Conservation (phyloP, 2,797 vertebrate species). For the Alectoris magna region DNA sequence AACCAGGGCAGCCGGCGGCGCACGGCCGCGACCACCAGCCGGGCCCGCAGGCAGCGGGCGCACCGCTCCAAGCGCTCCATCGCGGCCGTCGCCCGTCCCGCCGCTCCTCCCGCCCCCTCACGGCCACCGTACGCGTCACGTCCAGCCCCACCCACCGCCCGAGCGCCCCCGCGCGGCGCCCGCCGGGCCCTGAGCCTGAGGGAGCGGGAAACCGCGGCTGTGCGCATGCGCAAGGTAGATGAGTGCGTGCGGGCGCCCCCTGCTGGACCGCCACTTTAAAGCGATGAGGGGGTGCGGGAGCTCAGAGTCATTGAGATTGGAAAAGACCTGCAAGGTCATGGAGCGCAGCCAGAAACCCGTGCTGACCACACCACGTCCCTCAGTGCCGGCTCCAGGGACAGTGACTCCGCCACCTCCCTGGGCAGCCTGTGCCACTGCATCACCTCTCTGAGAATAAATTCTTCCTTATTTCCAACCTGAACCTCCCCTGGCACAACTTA, state of each 20-base stretch:
- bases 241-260: not conserved
- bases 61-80: conserved; percentile 68
- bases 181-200: too few relatives aligned
- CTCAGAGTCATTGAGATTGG: accelerated
- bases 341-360: too few relatives aligned
- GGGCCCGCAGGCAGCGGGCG: conserved; percentile 46
- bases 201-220: not conserved
- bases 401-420: too few relatives aligned
- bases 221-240: not conserved
- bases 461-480: too few relatives aligned
- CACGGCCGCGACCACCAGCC: conserved; percentile 31
- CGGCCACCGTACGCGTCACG: not conserved
- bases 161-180: not conserved
- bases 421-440: too few relatives aligned
- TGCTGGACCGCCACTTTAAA: not conserved
- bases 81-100: not conserved
- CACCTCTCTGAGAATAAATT: too few relatives aligned
- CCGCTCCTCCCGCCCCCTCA: not conserved
- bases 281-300: too few relatives aligned
- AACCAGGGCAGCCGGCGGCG: conserved; percentile 77
- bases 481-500: too few relatives aligned
- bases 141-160: not conserved
- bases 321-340: too few relatives aligned
- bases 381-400: too few relatives aligned
- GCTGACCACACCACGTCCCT: too few relatives aligned